Base-by-base conservation (phyloP, 2,113 vertebrate genomes). In the Pelusios castaneus region DNA sequence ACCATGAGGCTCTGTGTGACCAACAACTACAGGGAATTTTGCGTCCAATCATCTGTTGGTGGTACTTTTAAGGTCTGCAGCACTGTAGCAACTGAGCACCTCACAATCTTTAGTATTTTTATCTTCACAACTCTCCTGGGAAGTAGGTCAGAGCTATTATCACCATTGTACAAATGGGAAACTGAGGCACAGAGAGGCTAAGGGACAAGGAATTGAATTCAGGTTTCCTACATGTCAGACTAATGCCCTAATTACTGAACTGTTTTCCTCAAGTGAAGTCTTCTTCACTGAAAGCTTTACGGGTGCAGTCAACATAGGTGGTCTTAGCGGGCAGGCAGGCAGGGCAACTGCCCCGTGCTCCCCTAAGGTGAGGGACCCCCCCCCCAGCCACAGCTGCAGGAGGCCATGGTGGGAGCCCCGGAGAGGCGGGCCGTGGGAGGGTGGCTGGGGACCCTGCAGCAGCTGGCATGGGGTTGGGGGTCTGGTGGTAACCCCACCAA, bases 121-220 rank as follows among this genome's bases (percentile, higher is more conserved):
- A 22, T 17, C 17, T 4, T 38, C 22, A 75, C 41, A 45, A 16
- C 34, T 2, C 11, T 38, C 49, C 21, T 27, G 82, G 38, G 34
- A 9, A 45, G 1, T 31, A 54, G 38, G 2, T 19, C 49, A 6
- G 16, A 31, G 67, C 51, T 5, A 0, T 81, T 24, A 2, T 54
- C 19, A 21, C 34, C 2, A 0, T 13, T 78, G n/a, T 16, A 3
- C 24, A 49, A 52, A 1, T 3, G 2, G 6, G 73, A 45, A 76
- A 45, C 73, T 16, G 41, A 76, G 25, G 73, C 24, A 45, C 13
- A 14, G 43, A 76, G 7, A 27, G 34, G 60, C 60, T 67, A n/a
- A n/a, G 16, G 34, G 60, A 67, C 16, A 67, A n/a, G 34, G 60
- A 19, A 17, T 67, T n/a, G 34, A 67, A 67, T 14, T n/a, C 12